Conservation (phyloP, 2,797 vertebrate genomes). For the Rhodeus uyekii region DNA sequence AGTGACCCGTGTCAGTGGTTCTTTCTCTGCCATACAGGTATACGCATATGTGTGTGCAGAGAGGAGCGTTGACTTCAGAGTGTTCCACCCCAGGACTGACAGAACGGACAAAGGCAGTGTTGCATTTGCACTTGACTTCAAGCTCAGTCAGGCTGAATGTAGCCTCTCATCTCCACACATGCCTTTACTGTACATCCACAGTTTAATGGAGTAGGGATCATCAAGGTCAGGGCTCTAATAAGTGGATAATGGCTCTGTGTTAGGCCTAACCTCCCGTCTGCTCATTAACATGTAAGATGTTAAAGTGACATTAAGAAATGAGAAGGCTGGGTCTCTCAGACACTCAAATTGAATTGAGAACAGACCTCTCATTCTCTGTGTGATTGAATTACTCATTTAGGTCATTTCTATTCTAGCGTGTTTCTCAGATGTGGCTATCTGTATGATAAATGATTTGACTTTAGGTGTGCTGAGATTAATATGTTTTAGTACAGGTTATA, state of each 20-base stretch:
- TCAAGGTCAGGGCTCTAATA: slow-evolving; percentile 74
- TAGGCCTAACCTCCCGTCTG: slow-evolving; percentile 65
- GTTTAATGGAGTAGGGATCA: slow-evolving; percentile 76
- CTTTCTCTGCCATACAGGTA: slow-evolving; percentile 59
- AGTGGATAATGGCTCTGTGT: slow-evolving; percentile 72
- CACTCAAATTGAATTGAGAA: slow-evolving; percentile 65
- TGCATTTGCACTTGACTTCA: slow-evolving; percentile 77
- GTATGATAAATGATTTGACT: slow-evolving; percentile 26
- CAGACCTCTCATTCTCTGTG: slow-evolving; percentile 58
- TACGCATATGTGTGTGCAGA: slow-evolving; percentile 43
- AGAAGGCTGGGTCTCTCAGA: slow-evolving; percentile 60
- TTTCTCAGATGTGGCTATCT: slow-evolving; percentile 30
- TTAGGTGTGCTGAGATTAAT: not conserved
- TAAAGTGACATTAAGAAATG: slow-evolving; percentile 68
- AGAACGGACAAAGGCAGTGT: slow-evolving; percentile 76
- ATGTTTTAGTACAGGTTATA: slow-evolving; percentile 11
- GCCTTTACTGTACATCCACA: slow-evolving; percentile 49
- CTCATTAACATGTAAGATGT: slow-evolving; percentile 66
- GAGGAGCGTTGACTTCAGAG: slow-evolving; percentile 38
- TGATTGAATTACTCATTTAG: slow-evolving; percentile 56
- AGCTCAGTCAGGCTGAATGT: slow-evolving; percentile 80
- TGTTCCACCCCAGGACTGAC: slow-evolving; percentile 62
- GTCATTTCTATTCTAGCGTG: slow-evolving; percentile 36
- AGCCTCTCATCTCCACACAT: slow-evolving; percentile 66
- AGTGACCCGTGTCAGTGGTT: slow-evolving; percentile 68